Evolutionary conservation across 2,797 vertebrate genomes (phyloP), one percentile per base, ranked within the genome.

Genomic region (Acanthis flammea): DNA sequence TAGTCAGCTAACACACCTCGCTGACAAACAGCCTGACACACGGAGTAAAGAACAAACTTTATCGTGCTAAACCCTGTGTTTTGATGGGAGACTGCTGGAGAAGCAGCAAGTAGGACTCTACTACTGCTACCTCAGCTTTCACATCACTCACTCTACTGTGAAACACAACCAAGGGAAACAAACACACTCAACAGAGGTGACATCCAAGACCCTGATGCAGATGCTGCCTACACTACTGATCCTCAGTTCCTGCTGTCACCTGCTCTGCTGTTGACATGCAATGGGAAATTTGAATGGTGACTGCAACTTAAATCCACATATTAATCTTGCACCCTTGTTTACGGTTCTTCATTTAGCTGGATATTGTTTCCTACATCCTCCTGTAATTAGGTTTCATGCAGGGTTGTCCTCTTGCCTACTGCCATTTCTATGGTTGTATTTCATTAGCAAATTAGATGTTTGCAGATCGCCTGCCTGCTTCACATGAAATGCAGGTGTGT

Each of bases 21-120:
- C 75, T 72, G 63, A 89, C 81, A 93, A 94, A 81, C 62, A 82
- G 66, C 42, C 53, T 82, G 77, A 82, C 77, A 90, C 21, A 72
- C 7, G 33, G 19, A 85, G 58, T 16, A 75, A 66, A 76, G 58
- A 90, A 82, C 53, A 79, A 90, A 90, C 60, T 87, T 71, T 13
- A 79, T 23, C 35, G 62, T 47, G 63, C 63, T 88, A 57, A 81
- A 63, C 21, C 30, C 12, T 0, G 1, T 60, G 63, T 63, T 92
- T 73, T 94, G 63, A 86, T 3, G 16, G 67, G 21, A 90, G 17
- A 35, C 42, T 84, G 55, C 63, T 82, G 70, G 45, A 25, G 18
- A 88, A 71, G 71, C 8, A 92, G 80, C 50, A 95, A 80, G 31
- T 22, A 41, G 70, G 57, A 31, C 78, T 73, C 41, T 30, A 35